Percentiles rank a stretch among this genome's conserved stretches.
phyloP scores from a whole-genome alignment of 1,140 invertebrate genomes.

The Calliopsis andreniformis region DNA sequence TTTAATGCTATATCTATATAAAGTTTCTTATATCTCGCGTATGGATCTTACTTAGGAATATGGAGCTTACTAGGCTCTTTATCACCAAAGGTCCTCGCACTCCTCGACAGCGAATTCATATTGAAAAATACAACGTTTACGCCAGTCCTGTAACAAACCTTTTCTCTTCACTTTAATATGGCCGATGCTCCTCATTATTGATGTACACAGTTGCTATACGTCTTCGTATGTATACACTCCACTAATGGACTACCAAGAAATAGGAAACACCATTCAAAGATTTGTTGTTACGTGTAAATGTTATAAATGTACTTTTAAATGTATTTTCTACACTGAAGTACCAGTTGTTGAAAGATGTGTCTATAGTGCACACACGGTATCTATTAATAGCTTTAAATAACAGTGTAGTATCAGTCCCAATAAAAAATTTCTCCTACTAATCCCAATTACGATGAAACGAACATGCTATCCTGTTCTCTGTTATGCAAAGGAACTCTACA shows the following conservation, averaged over 20 bases:
- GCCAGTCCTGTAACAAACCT: conserved; percentile 37
- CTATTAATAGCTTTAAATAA: conserved; percentile 20
- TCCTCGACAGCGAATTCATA: conserved; percentile 55
- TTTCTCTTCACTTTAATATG: conserved; percentile 53
- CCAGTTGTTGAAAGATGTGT: neutral
- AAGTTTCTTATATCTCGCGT: conserved; percentile 52
- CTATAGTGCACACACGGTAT: conserved; percentile 20
- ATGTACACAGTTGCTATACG: conserved; percentile 48
- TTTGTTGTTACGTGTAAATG: conserved; percentile 29
- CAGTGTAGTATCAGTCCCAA: conserved; percentile 16
- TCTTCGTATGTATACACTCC: conserved; percentile 41
- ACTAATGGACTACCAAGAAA: conserved; percentile 55
- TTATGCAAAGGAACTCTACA: conserved; percentile 30
- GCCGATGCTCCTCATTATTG: conserved; percentile 41
- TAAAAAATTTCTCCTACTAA: conserved; percentile 15
- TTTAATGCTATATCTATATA: conserved; percentile 62
- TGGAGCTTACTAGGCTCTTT: conserved; percentile 60
- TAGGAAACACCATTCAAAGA: conserved; percentile 28
- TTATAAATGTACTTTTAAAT: conserved; percentile 23
- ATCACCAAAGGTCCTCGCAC: conserved; percentile 52
- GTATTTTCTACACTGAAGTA: conserved; percentile 31
- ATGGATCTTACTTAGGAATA: too few species aligned
- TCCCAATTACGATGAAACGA: conserved; percentile 4
- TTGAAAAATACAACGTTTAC: conserved; percentile 63
- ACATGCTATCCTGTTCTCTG: conserved; percentile 37